Conservation (phyloP, 2,888 invertebrate genomes). For the Pyrrhosoma nymphula region DNA sequence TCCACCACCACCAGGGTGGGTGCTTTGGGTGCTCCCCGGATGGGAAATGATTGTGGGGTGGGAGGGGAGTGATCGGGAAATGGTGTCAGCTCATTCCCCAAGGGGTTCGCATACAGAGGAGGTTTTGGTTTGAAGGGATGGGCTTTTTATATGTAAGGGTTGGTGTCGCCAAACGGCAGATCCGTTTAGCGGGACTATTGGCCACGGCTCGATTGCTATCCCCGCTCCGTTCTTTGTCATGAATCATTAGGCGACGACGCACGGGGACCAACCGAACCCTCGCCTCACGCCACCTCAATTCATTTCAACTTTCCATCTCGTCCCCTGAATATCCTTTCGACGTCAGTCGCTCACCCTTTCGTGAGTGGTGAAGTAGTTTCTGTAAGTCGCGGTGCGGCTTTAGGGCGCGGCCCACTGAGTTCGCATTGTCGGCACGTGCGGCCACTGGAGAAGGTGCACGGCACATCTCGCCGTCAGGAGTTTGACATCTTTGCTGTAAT, state of each 20-base stretch:
- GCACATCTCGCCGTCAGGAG: too few relatives aligned
- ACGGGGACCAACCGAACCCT: constrained; percentile 74
- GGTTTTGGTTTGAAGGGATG: constrained; percentile 75
- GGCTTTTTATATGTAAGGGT: constrained; percentile 76
- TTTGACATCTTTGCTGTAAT: not conserved
- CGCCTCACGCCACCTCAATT: constrained; percentile 74
- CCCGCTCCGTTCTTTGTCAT: constrained; percentile 49
- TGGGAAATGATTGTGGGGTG: constrained; percentile 41
- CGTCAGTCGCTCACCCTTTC: not conserved
- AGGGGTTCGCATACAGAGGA: not conserved
- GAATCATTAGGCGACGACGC: constrained; percentile 73
- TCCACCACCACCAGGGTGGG: not conserved
- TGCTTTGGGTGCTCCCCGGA: not conserved
- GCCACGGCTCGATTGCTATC: constrained; percentile 46
- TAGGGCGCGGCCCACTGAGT: not conserved
- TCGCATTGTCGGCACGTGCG: not conserved
- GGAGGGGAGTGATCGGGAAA: constrained; percentile 76
- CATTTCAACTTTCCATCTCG: constrained; percentile 25
- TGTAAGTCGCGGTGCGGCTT: too few relatives aligned
- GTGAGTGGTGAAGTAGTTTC: constrained; percentile 54
- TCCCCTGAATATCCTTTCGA: constrained; percentile 71
- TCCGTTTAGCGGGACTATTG: constrained; percentile 73
- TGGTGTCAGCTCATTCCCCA: not conserved
- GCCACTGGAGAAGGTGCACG: not conserved
- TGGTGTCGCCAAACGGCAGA: constrained; percentile 74